These are phyloP conservation scores for Danio kyathit DNA, from an alignment of 2,797 vertebrate genomes.

Conservation along the genomic window DNA sequence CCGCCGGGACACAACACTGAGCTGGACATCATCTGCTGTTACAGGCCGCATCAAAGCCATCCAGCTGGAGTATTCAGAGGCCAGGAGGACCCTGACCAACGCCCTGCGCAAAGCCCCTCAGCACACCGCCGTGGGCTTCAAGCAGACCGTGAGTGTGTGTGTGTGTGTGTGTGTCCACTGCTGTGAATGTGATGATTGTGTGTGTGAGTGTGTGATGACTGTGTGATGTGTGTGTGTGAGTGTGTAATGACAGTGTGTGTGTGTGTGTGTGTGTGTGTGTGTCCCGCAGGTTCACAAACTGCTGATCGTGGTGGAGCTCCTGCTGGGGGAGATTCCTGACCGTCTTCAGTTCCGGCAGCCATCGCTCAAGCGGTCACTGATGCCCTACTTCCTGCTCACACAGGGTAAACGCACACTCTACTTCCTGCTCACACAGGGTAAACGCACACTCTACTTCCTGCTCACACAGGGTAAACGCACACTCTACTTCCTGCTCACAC, in stretches of 20 bases:
- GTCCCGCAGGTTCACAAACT: conserved; percentile 95
- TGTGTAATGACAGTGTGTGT: too few relatives aligned
- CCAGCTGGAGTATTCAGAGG: conserved; percentile 95
- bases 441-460: too few relatives aligned
- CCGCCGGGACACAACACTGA: too few relatives aligned
- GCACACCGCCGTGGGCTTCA: conserved; percentile 96
- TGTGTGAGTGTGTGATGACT: background rate
- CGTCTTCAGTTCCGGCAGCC: conserved; percentile 96
- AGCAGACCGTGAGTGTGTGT: conserved; percentile 87
- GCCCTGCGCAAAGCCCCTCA: conserved; percentile 95
- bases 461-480: conserved; percentile 94
- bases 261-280: background rate
- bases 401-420: too few relatives aligned
- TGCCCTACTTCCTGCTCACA: conserved; percentile 97
- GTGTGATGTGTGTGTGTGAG: conserved; percentile 51
- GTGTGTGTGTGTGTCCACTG: too few relatives aligned
- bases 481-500: too few relatives aligned
- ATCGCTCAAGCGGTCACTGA: conserved; percentile 94
- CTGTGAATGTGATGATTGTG: too few relatives aligned
- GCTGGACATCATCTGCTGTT: too few relatives aligned
- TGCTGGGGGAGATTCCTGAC: conserved; percentile 96
- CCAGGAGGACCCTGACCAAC: conserved; percentile 93
- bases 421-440: too few relatives aligned
- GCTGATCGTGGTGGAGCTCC: conserved; percentile 94
- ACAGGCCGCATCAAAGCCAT: conserved; percentile 97